phyloP scores from a whole-genome alignment of 2,113 vertebrate species.

The Myotis davidii region DNA sequence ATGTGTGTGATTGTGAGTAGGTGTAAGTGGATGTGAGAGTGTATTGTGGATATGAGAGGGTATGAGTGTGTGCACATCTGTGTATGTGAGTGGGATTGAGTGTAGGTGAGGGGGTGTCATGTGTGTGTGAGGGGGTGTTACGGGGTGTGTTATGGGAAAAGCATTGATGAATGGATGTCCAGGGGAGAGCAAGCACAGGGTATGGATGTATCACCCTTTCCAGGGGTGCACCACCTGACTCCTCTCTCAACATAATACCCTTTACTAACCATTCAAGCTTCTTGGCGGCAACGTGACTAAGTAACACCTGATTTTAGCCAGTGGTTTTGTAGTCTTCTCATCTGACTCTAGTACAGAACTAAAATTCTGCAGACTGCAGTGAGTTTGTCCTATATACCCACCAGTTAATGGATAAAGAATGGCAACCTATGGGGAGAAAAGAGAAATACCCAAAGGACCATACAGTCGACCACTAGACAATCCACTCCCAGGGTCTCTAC shows the following conservation, averaged over 20 bases:
- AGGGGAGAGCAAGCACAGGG: background rate
- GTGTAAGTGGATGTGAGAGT: background rate
- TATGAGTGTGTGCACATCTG: background rate
- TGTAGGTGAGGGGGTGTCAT: background rate
- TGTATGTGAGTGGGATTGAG: background rate
- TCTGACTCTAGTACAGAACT: background rate
- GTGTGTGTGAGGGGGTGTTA: background rate
- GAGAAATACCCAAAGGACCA: background rate
- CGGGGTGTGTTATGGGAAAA: background rate
- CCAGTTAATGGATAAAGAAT: background rate
- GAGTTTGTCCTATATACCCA: background rate
- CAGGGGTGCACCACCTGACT: background rate
- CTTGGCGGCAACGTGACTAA: background rate
- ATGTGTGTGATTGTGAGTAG: background rate
- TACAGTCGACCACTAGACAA: background rate
- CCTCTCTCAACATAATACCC: background rate
- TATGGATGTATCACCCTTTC: background rate
- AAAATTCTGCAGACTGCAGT: background rate
- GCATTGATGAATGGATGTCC: background rate
- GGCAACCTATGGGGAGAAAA: background rate
- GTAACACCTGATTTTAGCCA: background rate
- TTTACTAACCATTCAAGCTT: background rate
- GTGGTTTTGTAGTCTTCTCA: background rate
- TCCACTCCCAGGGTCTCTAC: background rate
- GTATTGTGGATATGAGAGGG: background rate